Conservation (phyloP, 2,113 vertebrate species). For the Apodemus speciosus region DNA sequence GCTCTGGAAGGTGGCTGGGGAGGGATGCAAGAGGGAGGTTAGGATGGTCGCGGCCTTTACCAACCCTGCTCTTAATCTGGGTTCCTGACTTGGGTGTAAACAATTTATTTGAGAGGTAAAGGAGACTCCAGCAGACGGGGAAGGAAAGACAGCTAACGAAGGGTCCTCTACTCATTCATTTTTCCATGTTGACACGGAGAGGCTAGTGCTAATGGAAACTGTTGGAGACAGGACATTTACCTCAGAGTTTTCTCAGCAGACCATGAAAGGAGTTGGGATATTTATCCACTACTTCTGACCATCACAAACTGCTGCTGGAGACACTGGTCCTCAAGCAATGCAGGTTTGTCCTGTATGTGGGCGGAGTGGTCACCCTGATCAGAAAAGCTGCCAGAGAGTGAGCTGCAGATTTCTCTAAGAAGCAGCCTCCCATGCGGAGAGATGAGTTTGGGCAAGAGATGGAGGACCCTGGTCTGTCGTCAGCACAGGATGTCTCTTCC, state of each 20-base stretch:
- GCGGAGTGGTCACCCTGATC: not conserved
- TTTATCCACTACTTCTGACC: not conserved
- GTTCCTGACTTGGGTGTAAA: not conserved
- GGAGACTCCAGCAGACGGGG: not conserved
- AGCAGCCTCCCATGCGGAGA: not conserved
- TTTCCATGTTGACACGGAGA: not conserved
- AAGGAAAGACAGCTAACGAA: not conserved
- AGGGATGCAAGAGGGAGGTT: not conserved
- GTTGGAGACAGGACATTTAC: not conserved
- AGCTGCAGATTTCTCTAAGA: not conserved
- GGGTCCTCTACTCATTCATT: not conserved
- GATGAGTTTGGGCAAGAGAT: not conserved
- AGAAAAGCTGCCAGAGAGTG: not conserved
- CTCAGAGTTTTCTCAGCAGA: not conserved
- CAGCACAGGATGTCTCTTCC: not conserved
- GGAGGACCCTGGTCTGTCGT: not conserved
- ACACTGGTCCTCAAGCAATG: not conserved
- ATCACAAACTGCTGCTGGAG: not conserved
- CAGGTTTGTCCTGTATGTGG: not conserved
- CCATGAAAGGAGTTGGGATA: not conserved
- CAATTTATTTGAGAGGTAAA: not conserved
- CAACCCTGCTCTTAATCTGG: not conserved
- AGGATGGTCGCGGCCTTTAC: not conserved
- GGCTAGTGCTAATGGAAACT: too few relatives aligned
- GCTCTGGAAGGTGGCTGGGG: not conserved